These are phyloP conservation scores for Phaonia tiefii DNA, from an alignment of 2,888 invertebrate genomes.

Conservation along the genomic window DNA sequence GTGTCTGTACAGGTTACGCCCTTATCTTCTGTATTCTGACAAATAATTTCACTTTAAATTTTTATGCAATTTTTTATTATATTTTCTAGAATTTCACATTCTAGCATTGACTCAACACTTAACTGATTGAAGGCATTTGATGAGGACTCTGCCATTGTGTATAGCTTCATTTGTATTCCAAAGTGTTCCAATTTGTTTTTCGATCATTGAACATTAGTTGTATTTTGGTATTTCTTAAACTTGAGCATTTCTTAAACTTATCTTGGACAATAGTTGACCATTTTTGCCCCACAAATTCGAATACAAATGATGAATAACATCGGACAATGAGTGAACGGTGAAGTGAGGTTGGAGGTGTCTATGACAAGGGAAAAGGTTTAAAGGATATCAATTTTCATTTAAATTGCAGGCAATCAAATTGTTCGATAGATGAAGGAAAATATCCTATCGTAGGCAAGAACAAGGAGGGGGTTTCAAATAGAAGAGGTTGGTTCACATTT, in stretches of 20 bases:
- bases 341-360: background rate
- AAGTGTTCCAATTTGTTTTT: no score
- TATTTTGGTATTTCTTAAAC: no score
- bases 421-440: background rate
- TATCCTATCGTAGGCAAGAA: background rate
- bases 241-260: constrained; percentile 43
- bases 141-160: no score
- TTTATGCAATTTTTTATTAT: no score
- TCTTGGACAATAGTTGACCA: constrained; percentile 53
- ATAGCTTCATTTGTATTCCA: no score
- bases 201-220: no score
- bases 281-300: constrained; percentile 36
- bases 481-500: no score
- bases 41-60: no score
- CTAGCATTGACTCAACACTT: no score
- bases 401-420: constrained; percentile 29
- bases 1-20: background rate
- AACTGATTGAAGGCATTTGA: no score
- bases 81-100: no score
- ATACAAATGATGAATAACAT: constrained; percentile 40
- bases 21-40: no score
- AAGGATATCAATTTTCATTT: constrained; percentile 52
- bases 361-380: constrained; percentile 42
- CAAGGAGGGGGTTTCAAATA: background rate
- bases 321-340: constrained; percentile 2